Percentiles rank a stretch among this genome's conserved stretches.
These are phyloP conservation scores for Dendrophyllia cribrosa DNA, from an alignment of 64 coral and sea anemone species.

Conservation along the genomic window DNA sequence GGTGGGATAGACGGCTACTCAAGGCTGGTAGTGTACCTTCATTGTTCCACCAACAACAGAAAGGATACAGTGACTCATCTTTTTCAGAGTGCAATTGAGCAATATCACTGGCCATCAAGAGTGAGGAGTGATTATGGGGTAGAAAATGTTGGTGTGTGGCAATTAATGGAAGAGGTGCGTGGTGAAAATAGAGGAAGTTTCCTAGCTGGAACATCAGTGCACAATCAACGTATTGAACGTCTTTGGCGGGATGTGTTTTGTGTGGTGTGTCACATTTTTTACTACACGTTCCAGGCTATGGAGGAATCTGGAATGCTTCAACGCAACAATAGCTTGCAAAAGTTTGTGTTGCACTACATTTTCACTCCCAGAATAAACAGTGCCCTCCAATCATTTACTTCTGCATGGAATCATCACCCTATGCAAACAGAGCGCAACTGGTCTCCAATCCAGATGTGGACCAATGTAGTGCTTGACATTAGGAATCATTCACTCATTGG, in stretches of 20 bases:
- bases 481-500: slow-evolving; percentile 1
- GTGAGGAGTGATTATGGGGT: slow-evolving; percentile 40
- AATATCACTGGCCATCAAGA: slow-evolving; percentile 57
- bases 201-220: slow-evolving; percentile 44
- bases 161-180: slow-evolving; percentile 59
- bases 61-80: slow-evolving; percentile 58
- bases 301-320: slow-evolving; percentile 61
- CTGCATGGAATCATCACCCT: slow-evolving; percentile 61
- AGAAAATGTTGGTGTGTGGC: slow-evolving; percentile 42
- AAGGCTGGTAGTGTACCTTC: slow-evolving; percentile 56
- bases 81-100: slow-evolving; percentile 46
- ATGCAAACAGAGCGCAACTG: slow-evolving; percentile 61
- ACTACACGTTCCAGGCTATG: slow-evolving; percentile 79
- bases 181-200: slow-evolving; percentile 60
- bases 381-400: slow-evolving; percentile 36
- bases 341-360: slow-evolving; percentile 65
- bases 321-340: slow-evolving; percentile 58
- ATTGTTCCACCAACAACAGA: slow-evolving; percentile 73
- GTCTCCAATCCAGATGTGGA: slow-evolving; percentile 54
- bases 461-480: slow-evolving; percentile 62
- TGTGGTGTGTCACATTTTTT: slow-evolving; percentile 67
- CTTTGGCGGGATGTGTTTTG: slow-evolving; percentile 67
- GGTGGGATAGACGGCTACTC: slow-evolving; percentile 68
- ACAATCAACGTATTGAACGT: slow-evolving; percentile 66
- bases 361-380: slow-evolving; percentile 60